Evolutionary conservation across 2,113 vertebrate genomes (phyloP), one percentile per base, ranked within the genome.

Genomic region (Osmerus eperlanus): DNA sequence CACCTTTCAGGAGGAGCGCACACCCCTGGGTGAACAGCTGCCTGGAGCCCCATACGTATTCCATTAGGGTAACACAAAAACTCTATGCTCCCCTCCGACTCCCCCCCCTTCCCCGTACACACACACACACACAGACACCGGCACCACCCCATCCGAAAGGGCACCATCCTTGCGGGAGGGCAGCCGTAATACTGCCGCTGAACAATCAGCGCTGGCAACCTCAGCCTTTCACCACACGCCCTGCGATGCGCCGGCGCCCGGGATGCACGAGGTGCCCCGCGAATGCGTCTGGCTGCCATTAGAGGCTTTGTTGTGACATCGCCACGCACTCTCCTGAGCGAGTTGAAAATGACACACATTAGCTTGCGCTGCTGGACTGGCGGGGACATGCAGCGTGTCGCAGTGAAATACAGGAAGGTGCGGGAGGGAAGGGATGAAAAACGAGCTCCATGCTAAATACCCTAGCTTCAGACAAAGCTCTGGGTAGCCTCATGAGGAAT

Each of bases 31-130:
- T 53, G 62, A 66, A 23, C 36, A 59, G 51, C 55, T 63, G 25
- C 54, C 67, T 32, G 58, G 2, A 25, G 19, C 32, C 67, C 62
- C 19, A 65, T 65, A 55, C 67, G 68, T 16, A 18, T 70, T 60
- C 69, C 68, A 70, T 61, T 52, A 19, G 32, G 52, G 62, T 4
- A n/a, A 21, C 58, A 59, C 6, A 23, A 7, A 23, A 11, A 54
- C 41, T 51, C 65, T 36, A 56, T 18, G 2, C 41, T 47, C 41
- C n/a, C 15, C 67, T 56, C 21, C 23, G 67, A 29, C 16, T n/a
- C 18, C 28, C 15, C 2, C 15, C 64, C 18, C 29, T 51, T 18
- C 36, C n/a, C 55, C 15, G 1, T 6, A 18, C 5, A 18, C 8
- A 56, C 55, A n/a, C 55, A 16, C 15, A 56, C 15, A 56, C 55